phyloP scores from a whole-genome alignment of 2,888 invertebrate species.

The Drosophila lutescens region DNA sequence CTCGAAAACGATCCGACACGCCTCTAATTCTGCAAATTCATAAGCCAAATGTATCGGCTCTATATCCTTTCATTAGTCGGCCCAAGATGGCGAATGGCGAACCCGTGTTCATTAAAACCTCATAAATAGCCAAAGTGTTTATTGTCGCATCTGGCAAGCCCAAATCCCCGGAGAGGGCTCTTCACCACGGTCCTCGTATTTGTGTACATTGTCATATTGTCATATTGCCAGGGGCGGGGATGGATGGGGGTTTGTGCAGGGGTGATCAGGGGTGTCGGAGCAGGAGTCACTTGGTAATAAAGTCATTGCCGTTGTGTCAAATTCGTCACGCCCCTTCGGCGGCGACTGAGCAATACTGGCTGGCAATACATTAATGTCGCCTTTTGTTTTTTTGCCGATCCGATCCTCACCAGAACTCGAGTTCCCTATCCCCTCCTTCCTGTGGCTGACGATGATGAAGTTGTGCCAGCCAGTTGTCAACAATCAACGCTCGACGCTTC shows the following conservation, averaged over 20 bases:
- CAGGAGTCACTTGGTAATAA: constrained; percentile 70
- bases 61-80: constrained; percentile 70
- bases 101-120: constrained; percentile 75
- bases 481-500: constrained; percentile 50
- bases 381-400: constrained; percentile 64
- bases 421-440: constrained; percentile 5
- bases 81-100: constrained; percentile 68
- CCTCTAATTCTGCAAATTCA: constrained; percentile 77
- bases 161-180: constrained; percentile 59
- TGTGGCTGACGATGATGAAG: constrained; percentile 61
- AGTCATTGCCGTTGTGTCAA: constrained; percentile 75
- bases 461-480: constrained; percentile 73
- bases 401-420: constrained; percentile 9
- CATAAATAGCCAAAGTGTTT: constrained; percentile 79
- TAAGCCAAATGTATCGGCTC: constrained; percentile 66
- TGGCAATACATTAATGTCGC: constrained; percentile 74
- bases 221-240: constrained; percentile 1
- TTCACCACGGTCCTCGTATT: constrained; percentile 47
- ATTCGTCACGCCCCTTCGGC: constrained; percentile 82
- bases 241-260: neutral
- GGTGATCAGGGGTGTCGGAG: constrained; percentile 17
- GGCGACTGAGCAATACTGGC: constrained; percentile 52
- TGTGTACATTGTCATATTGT: constrained; percentile 55
- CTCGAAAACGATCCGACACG: constrained; percentile 59
- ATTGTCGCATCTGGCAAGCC: constrained; percentile 72